Percentiles rank a stretch among this genome's conserved stretches.
phyloP scores from a whole-genome alignment of 53 echinoderm and acorn worm genomes.

The Astropecten irregularis region DNA sequence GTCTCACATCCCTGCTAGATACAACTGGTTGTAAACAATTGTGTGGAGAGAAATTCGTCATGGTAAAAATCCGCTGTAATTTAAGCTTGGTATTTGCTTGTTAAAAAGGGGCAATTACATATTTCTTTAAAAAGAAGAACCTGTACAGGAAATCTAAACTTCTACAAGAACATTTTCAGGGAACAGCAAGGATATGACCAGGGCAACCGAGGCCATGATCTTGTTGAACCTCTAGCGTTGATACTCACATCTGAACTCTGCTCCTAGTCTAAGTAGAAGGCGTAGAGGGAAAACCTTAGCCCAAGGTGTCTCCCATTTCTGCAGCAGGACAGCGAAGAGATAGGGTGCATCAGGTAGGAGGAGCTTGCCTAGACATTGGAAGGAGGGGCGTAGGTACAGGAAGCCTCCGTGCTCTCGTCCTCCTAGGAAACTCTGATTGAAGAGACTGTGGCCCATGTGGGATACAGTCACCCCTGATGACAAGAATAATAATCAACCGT shows the following conservation, averaged over 20 bases:
- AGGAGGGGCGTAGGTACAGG: constrained; percentile 89
- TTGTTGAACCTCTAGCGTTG: too few species aligned
- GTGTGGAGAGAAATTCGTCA: too few species aligned
- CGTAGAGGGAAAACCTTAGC: constrained; percentile 97
- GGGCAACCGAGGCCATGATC: too few species aligned
- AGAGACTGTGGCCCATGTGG: constrained; percentile 89
- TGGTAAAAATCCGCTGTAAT: too few species aligned
- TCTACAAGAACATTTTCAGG: too few species aligned
- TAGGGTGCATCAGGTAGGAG: constrained; percentile 90
- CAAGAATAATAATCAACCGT: neutral
- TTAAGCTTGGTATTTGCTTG: too few species aligned
- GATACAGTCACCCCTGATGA: constrained; percentile 80
- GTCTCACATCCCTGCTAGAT: too few species aligned
- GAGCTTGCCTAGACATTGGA: constrained; percentile 92
- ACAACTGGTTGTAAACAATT: too few species aligned
- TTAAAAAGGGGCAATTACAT: too few species aligned
- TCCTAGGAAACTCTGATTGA: constrained; percentile 84
- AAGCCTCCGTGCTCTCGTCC: constrained; percentile 96
- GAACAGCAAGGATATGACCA: too few species aligned
- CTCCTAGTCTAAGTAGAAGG: constrained; percentile 89
- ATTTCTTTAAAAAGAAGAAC: too few species aligned
- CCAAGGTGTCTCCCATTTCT: constrained; percentile 99
- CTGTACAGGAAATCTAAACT: too few species aligned
- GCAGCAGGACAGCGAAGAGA: constrained; percentile 88
- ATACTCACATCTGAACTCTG: constrained; percentile 97